A percentile compares a stretch with the other conserved stretches of the same genome.
These are phyloP conservation scores for Pseudomyrmex concolor DNA, from an alignment of 1,140 invertebrate genomes.

Conservation along the genomic window DNA sequence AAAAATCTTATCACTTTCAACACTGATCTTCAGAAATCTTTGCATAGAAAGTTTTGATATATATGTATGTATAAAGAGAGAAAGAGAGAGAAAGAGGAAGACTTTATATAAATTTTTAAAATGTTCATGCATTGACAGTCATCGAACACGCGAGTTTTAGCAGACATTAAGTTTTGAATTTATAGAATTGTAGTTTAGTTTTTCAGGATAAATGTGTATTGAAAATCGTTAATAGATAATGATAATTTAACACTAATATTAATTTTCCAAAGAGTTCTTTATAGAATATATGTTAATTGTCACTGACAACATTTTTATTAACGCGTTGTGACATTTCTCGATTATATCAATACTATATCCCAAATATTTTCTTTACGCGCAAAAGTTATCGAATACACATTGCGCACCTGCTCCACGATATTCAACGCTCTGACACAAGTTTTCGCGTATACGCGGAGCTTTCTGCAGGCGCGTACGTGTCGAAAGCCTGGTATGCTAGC, in stretches of 20 bases:
- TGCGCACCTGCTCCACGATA: constrained; percentile 28
- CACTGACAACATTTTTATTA: background rate
- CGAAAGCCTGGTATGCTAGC: constrained; percentile 10
- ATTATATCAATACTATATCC: background rate
- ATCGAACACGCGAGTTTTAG: background rate
- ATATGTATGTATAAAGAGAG: background rate
- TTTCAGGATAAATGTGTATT: background rate
- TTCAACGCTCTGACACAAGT: constrained; percentile 32
- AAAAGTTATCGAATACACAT: background rate
- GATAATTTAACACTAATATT: background rate
- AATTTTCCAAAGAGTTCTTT: background rate
- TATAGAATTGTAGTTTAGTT: background rate
- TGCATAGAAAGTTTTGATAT: background rate
- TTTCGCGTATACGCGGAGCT: constrained; percentile 22
- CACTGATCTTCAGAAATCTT: background rate
- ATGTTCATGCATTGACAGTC: background rate
- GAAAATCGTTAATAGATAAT: background rate
- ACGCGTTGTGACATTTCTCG: no score
- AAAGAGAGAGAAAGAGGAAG: no score
- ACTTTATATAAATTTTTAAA: background rate
- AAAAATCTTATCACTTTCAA: constrained; percentile 8
- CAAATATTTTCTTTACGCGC: background rate
- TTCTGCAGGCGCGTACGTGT: constrained; percentile 45
- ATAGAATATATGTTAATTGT: background rate
- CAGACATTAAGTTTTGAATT: background rate